phyloP scores from a whole-genome alignment of 2,113 vertebrate genomes.

The Hypomesus transpacificus region DNA sequence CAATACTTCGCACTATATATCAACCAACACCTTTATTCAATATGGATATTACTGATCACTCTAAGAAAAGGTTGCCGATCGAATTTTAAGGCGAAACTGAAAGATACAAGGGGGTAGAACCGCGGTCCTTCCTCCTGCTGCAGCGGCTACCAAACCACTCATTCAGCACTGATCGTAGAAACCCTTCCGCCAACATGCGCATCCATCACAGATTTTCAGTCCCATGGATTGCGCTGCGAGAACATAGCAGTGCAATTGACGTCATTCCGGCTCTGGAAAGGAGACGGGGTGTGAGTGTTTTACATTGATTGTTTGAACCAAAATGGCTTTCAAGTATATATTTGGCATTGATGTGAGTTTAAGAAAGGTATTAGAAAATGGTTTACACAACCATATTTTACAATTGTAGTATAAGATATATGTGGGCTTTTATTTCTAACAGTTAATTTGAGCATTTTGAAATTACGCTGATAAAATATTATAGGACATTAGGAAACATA shows the following conservation, averaged over 20 bases:
- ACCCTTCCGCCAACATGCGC: conserved; percentile 60
- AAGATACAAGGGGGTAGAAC: conserved; percentile 70
- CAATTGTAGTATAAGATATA: background rate
- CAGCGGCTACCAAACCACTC: conserved; percentile 77
- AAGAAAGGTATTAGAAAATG: conserved; percentile 12
- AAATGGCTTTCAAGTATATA: conserved; percentile 46
- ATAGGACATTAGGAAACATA: background rate
- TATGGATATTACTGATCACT: conserved; percentile 36
- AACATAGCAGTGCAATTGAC: conserved; percentile 44
- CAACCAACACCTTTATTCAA: conserved; percentile 49
- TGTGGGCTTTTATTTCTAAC: background rate
- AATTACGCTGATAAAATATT: background rate
- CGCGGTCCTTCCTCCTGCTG: conserved; percentile 77
- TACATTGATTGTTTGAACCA: conserved; percentile 34
- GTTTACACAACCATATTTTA: background rate
- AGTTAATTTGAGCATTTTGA: background rate
- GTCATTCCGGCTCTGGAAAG: conserved; percentile 43
- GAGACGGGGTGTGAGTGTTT: background rate
- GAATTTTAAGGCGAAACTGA: conserved; percentile 69
- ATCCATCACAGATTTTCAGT: conserved; percentile 23
- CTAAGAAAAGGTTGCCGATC: conserved; percentile 41
- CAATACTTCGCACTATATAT: conserved; percentile 44
- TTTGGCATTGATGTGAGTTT: conserved; percentile 29
- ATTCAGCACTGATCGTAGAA: conserved; percentile 30
- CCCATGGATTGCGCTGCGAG: conserved; percentile 14